Conservation (phyloP, 2,797 vertebrate species). For the Apogon hyalosoma region DNA sequence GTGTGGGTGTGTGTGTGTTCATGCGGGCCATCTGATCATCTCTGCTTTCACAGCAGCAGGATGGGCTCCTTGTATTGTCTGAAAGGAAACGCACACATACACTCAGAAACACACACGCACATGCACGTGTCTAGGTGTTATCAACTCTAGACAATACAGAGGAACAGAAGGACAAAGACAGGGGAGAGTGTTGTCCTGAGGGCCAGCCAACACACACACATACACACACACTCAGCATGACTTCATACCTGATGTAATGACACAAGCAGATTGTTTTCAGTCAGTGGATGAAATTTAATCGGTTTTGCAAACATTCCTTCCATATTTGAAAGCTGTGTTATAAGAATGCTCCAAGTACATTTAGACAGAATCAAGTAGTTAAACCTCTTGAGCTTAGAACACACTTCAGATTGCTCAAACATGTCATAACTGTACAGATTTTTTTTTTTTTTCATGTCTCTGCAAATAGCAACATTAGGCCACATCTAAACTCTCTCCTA, state of each 20-base stretch:
- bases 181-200: slow-evolving; percentile 76
- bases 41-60: slow-evolving; percentile 52
- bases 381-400: slow-evolving; percentile 37
- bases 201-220: slow-evolving; percentile 35
- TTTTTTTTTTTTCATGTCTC: slow-evolving; percentile 18
- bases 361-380: slow-evolving; percentile 24
- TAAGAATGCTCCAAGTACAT: not conserved
- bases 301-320: slow-evolving; percentile 4
- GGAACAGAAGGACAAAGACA: slow-evolving; percentile 78
- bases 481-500: slow-evolving; percentile 58
- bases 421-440: slow-evolving; percentile 25
- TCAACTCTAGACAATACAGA: slow-evolving; percentile 79
- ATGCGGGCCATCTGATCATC: slow-evolving; percentile 59
- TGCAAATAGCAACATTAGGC: slow-evolving; percentile 62
- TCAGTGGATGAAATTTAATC: slow-evolving; percentile 6
- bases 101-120: slow-evolving; percentile 20
- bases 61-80: slow-evolving; percentile 73
- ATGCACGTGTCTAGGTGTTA: slow-evolving; percentile 75
- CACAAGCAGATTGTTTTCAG: slow-evolving; percentile 32
- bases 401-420: slow-evolving; percentile 46
- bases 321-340: slow-evolving; percentile 11
- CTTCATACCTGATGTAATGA: slow-evolving; percentile 55
- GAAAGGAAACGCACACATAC: slow-evolving; percentile 48
- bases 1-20: slow-evolving; percentile 10
- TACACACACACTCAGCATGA: slow-evolving; percentile 39